These are phyloP conservation scores for Spodoptera littoralis DNA, from an alignment of 2,888 invertebrate genomes.

Conservation along the genomic window DNA sequence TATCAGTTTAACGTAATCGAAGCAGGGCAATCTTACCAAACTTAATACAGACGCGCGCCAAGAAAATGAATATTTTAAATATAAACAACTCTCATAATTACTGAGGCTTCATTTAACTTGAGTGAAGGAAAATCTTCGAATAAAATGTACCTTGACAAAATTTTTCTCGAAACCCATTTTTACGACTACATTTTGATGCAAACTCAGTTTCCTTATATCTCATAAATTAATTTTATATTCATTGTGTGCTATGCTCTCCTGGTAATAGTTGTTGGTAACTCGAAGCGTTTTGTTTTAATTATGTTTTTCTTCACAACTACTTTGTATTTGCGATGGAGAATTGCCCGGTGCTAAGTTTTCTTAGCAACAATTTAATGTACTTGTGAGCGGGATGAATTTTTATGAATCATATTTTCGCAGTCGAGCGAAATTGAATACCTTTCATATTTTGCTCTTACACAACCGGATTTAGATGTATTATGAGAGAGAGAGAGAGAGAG, in stretches of 20 bases:
- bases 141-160: too few relatives aligned
- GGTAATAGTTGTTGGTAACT: slow-evolving; percentile 46
- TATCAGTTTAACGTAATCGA: too few relatives aligned
- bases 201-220: slow-evolving; percentile 44
- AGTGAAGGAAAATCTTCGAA: too few relatives aligned
- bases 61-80: too few relatives aligned
- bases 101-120: too few relatives aligned
- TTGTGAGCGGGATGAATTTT: slow-evolving; percentile 2
- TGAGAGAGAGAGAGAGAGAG: too few relatives aligned
- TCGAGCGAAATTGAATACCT: too few relatives aligned
- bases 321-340: slow-evolving; percentile 33
- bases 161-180: slow-evolving; percentile 11
- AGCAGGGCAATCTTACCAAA: too few relatives aligned
- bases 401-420: neutral
- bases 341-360: slow-evolving; percentile 11
- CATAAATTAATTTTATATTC: slow-evolving; percentile 58
- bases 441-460: too few relatives aligned
- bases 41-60: too few relatives aligned
- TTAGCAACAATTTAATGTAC: slow-evolving; percentile 9
- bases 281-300: slow-evolving; percentile 51
- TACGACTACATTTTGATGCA: slow-evolving; percentile 45
- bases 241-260: slow-evolving; percentile 49
- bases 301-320: slow-evolving; percentile 48
- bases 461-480: too few relatives aligned
- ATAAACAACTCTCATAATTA: too few relatives aligned